Conservation (phyloP, 2,888 invertebrate species). For the Tryphoninae sp. region DNA sequence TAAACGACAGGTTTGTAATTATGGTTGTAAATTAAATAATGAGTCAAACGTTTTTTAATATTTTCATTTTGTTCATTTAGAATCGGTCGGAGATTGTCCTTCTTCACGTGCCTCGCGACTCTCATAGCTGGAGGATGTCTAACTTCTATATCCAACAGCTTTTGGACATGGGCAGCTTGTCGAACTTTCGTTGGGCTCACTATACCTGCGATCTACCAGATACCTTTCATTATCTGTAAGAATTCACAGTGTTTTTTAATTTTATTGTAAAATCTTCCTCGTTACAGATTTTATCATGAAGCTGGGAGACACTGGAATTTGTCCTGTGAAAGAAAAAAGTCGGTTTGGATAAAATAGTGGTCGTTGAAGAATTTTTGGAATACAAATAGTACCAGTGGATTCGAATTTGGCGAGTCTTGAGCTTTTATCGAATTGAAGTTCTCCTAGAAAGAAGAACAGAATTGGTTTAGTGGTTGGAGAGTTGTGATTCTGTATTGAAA, state of each 20-base stretch:
- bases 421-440: too few species aligned
- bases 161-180: constrained; percentile 92
- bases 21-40: too few species aligned
- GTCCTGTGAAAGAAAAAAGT: too few species aligned
- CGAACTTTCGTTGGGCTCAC: constrained; percentile 93
- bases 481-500: too few species aligned
- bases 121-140: constrained; percentile 90
- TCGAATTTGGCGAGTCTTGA: too few species aligned
- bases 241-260: neutral
- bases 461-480: too few species aligned
- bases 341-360: too few species aligned
- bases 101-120: constrained; percentile 92
- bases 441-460: too few species aligned
- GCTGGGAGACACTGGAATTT: neutral
- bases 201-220: constrained; percentile 96
- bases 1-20: constrained; percentile 87
- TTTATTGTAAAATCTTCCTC: neutral
- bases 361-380: too few species aligned
- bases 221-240: constrained; percentile 96
- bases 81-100: constrained; percentile 92
- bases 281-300: neutral
- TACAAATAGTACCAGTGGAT: too few species aligned
- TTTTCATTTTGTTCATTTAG: constrained; percentile 79
- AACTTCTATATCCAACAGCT: constrained; percentile 90
- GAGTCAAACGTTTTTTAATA: neutral